Conservation (phyloP, 2,113 vertebrate species). For the Phaethon lepturus region DNA sequence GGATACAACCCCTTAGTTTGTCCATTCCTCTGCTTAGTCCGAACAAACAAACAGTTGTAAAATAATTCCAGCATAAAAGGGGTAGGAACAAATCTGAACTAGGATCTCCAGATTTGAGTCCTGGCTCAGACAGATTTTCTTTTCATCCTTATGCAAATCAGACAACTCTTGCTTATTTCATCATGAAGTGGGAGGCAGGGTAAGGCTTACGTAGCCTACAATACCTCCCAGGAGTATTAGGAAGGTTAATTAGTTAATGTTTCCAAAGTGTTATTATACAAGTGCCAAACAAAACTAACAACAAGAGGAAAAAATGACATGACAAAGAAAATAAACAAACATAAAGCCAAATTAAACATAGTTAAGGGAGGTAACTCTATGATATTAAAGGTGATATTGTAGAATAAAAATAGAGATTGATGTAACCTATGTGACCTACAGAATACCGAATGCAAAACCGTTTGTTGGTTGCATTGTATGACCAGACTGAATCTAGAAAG, state of each 20-base stretch:
- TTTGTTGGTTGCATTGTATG: background rate
- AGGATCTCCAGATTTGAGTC: background rate
- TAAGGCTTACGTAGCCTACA: conserved; percentile 41
- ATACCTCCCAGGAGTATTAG: conserved; percentile 56
- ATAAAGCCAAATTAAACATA: conserved; percentile 51
- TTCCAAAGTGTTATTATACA: conserved; percentile 50
- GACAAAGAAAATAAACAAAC: conserved; percentile 49
- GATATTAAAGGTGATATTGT: conserved; percentile 20
- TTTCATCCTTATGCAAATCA: conserved; percentile 58
- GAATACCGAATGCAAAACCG: background rate
- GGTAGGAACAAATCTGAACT: background rate
- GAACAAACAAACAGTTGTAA: background rate
- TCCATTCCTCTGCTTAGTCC: background rate
- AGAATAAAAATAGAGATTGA: conserved; percentile 29
- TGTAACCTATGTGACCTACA: background rate
- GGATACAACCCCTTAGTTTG: background rate
- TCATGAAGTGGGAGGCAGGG: conserved; percentile 34
- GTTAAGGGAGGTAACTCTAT: conserved; percentile 33
- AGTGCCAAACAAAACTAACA: conserved; percentile 51
- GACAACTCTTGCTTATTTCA: conserved; percentile 50
- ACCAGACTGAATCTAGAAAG: conserved; percentile 18
- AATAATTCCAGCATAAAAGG: background rate
- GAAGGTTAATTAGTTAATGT: conserved; percentile 64
- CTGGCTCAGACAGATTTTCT: background rate
- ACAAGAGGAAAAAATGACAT: conserved; percentile 40